These are phyloP conservation scores for Mycteria americana DNA, from an alignment of 2,797 vertebrate genomes.

Conservation along the genomic window DNA sequence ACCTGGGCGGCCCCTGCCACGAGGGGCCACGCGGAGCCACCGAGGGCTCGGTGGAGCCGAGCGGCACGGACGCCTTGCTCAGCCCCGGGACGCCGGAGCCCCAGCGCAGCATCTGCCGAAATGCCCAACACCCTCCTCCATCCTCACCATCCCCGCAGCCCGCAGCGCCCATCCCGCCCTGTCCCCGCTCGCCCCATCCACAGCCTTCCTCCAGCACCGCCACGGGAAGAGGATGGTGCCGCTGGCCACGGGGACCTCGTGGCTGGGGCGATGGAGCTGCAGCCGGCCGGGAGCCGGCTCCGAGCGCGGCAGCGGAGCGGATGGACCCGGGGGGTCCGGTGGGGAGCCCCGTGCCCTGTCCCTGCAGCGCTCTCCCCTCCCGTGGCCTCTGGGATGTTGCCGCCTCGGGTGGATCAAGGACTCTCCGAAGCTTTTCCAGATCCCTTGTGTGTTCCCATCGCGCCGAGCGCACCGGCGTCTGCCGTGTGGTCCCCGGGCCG, in stretches of 20 bases:
- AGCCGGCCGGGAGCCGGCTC: accelerated
- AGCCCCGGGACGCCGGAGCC: accelerated
- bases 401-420: background rate
- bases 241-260: accelerated
- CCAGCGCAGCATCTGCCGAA: background rate
- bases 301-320: accelerated
- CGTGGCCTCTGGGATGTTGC: accelerated
- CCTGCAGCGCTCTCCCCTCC: background rate
- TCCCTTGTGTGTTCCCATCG: background rate
- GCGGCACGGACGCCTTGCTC: accelerated
- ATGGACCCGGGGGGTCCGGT: accelerated
- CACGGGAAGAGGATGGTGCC: accelerated
- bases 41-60: accelerated
- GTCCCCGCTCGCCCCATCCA: background rate
- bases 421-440: background rate
- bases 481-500: background rate
- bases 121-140: background rate
- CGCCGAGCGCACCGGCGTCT: accelerated
- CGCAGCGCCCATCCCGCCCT: background rate
- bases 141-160: background rate
- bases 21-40: accelerated
- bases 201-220: background rate
- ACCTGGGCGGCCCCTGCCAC: background rate
- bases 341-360: accelerated
- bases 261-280: background rate